A percentile compares a stretch with the other conserved stretches of the same genome.
These are phyloP conservation scores for Prochilodus magdalenae DNA, from an alignment of 2,113 vertebrate species.

Conservation along the genomic window DNA sequence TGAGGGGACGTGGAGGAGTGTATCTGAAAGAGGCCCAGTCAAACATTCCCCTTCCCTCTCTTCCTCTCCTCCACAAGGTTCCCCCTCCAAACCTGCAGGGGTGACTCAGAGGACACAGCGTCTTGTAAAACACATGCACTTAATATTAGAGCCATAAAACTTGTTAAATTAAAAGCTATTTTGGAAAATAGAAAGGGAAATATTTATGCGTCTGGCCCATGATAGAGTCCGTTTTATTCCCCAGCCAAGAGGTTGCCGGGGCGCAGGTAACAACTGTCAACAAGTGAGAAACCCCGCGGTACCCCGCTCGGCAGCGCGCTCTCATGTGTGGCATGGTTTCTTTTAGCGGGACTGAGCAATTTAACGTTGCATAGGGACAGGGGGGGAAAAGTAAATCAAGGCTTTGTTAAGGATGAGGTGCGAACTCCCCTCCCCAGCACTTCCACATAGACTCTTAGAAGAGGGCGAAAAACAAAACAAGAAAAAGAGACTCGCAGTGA, in stretches of 20 bases:
- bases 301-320: constrained; percentile 33
- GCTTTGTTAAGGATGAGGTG: constrained; percentile 34
- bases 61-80: constrained; percentile 63
- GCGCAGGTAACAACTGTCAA: constrained; percentile 79
- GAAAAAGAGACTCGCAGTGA: constrained; percentile 67
- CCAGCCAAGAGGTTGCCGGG: constrained; percentile 72
- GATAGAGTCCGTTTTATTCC: constrained; percentile 86
- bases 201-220: constrained; percentile 94
- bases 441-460: not conserved
- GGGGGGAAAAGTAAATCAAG: constrained; percentile 22
- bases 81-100: constrained; percentile 66
- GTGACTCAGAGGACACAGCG: constrained; percentile 91
- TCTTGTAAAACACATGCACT: constrained; percentile 99
- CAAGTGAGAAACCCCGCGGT: constrained; percentile 55
- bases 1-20: constrained; percentile 36
- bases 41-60: constrained; percentile 46
- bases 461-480: constrained; percentile 54
- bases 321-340: constrained; percentile 9
- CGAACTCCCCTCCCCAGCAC: constrained; percentile 16
- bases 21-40: constrained; percentile 42
- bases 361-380: not conserved
- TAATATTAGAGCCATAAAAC: constrained; percentile 97
- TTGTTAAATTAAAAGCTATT: constrained; percentile 97
- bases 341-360: constrained; percentile 26
- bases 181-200: constrained; percentile 93